A percentile compares a stretch with the other conserved stretches of the same genome.
Evolutionary conservation across 1,140 invertebrate species (phyloP).

Genomic region (Drosophila paulistorum): DNA sequence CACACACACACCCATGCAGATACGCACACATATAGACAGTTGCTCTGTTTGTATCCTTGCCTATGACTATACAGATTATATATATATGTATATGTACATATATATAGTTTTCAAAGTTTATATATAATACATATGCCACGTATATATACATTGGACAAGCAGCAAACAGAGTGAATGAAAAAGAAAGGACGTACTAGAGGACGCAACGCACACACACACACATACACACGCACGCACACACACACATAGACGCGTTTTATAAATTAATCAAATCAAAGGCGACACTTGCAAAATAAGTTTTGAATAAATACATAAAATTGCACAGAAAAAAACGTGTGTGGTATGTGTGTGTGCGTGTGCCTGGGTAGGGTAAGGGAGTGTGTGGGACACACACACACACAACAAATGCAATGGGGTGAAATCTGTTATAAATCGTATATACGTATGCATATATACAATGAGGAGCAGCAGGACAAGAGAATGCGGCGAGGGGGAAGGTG

Average conservation of each 20-base stretch:
- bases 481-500: constrained; percentile 12
- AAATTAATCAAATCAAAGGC: constrained; percentile 77
- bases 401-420: constrained; percentile 37
- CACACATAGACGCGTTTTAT: constrained; percentile 47
- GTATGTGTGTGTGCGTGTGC: background rate
- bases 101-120: too few relatives aligned
- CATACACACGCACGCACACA: constrained; percentile 1
- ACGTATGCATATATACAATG: background rate
- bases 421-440: constrained; percentile 62
- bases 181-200: background rate
- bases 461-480: too few relatives aligned
- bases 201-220: constrained; percentile 19
- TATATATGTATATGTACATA: constrained; percentile 9
- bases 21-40: constrained; percentile 4
- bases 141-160: background rate
- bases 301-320: constrained; percentile 51
- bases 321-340: background rate
- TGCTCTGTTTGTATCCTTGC: constrained; percentile 13
- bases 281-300: constrained; percentile 65
- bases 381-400: background rate
- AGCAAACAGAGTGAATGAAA: background rate
- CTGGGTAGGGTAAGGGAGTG: background rate
- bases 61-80: constrained; percentile 26
- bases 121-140: too few relatives aligned
- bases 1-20: constrained; percentile 14